These are phyloP conservation scores for Oscheius sp. DNA, from an alignment of 2,888 invertebrate genomes.

Conservation along the genomic window DNA sequence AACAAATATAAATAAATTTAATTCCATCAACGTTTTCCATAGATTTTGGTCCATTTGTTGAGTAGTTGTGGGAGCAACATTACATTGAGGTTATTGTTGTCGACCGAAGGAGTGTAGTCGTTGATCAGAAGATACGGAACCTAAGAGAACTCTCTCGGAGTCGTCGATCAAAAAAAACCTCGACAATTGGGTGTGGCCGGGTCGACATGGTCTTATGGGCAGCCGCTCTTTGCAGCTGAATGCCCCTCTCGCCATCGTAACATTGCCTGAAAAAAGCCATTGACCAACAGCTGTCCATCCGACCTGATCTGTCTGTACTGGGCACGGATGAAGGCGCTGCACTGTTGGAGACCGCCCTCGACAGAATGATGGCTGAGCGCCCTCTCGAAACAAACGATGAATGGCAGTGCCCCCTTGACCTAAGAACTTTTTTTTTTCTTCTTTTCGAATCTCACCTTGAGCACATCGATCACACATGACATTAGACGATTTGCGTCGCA, in stretches of 20 bases:
- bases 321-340: slow-evolving; percentile 63
- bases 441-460: slow-evolving; percentile 41
- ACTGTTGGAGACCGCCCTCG: slow-evolving; percentile 61
- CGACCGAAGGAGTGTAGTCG: slow-evolving; percentile 66
- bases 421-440: slow-evolving; percentile 25
- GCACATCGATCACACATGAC: slow-evolving; percentile 65
- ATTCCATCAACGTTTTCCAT: slow-evolving; percentile 19
- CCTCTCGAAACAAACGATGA: slow-evolving; percentile 61
- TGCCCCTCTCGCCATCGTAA: slow-evolving; percentile 63
- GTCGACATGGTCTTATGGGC: slow-evolving; percentile 66
- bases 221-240: slow-evolving; percentile 66
- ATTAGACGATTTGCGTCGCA: slow-evolving; percentile 69
- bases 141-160: slow-evolving; percentile 20
- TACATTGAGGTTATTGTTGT: slow-evolving; percentile 66
- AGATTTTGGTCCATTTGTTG: slow-evolving; percentile 62
- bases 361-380: slow-evolving; percentile 54
- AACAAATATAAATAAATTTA: background rate
- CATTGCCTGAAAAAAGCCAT: slow-evolving; percentile 52
- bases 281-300: slow-evolving; percentile 22
- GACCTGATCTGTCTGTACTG: slow-evolving; percentile 64
- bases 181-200: slow-evolving; percentile 64
- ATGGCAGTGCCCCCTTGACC: slow-evolving; percentile 62
- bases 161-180: slow-evolving; percentile 37
- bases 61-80: slow-evolving; percentile 62
- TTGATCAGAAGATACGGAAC: slow-evolving; percentile 69